These are phyloP conservation scores for Xiphophorus couchianus DNA, from an alignment of 2,113 vertebrate species.

Conservation along the genomic window DNA sequence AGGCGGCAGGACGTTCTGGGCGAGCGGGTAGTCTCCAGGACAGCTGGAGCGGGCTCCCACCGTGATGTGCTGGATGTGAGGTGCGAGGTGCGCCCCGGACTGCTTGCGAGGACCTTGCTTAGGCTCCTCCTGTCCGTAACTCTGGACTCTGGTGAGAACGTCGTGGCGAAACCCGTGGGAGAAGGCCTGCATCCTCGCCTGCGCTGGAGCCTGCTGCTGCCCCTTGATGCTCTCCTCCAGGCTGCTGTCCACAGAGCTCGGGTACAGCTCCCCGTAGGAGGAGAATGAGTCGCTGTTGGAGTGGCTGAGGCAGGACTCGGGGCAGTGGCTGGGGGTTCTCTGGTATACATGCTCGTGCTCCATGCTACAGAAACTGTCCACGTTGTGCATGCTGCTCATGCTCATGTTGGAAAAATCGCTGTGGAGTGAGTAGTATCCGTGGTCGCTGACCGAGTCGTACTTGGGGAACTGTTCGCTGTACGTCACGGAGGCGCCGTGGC, in stretches of 20 bases:
- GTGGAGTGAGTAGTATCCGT: slow-evolving; percentile 96
- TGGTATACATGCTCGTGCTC: slow-evolving; percentile 89
- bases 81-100: slow-evolving; percentile 86
- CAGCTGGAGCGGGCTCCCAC: slow-evolving; percentile 90
- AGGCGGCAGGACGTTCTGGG: slow-evolving; percentile 86
- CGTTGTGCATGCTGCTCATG: slow-evolving; percentile 90
- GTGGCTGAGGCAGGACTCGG: slow-evolving; percentile 92
- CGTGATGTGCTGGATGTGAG: slow-evolving; percentile 87
- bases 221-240: slow-evolving; percentile 90
- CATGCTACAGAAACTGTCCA: slow-evolving; percentile 92
- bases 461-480: slow-evolving; percentile 95
- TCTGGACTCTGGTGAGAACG: slow-evolving; percentile 90
- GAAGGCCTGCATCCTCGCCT: slow-evolving; percentile 89
- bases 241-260: slow-evolving; percentile 89
- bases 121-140: slow-evolving; percentile 92
- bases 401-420: slow-evolving; percentile 95
- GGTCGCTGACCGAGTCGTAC: slow-evolving; percentile 93
- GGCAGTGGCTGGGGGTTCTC: slow-evolving; percentile 89
- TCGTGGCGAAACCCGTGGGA: slow-evolving; percentile 94
- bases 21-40: slow-evolving; percentile 91
- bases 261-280: slow-evolving; percentile 93
- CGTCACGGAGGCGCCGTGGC: slow-evolving; percentile 90
- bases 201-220: slow-evolving; percentile 84
- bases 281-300: slow-evolving; percentile 93
- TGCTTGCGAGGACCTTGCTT: slow-evolving; percentile 90